Evolutionary conservation across 2,888 invertebrate genomes (phyloP), one percentile per base, ranked within the genome.

Genomic region (Saturnia japonica): DNA sequence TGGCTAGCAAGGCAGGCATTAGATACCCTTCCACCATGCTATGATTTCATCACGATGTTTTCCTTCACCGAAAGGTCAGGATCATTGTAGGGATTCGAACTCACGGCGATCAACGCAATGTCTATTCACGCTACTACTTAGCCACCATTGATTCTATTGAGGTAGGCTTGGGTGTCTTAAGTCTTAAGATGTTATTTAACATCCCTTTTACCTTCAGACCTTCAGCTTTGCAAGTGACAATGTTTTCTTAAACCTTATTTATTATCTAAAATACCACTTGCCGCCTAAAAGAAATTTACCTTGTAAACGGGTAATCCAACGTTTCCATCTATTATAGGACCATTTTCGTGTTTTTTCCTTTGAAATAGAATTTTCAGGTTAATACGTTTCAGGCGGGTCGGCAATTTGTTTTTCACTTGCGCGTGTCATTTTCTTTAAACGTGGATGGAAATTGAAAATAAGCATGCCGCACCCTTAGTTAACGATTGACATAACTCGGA

Each of bases 361-460:
- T 68, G 68, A 68, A 51, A 25, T 68, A n/a, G 34, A 54, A 68
- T 67, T 67, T 67, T 47, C 45, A 42, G 34, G 54, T 16, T 68
- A 68, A 68, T 68, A 47, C 68, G 68, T 68, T 34, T 34, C 40
- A 54, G 28, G 22, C 51, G 69, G 45, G 62, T 70, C 22, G 45
- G n/a, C 69, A 70, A 70, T 70, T 70, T 70, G 62, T 47, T 64
- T 70, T 62, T 51, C 60, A 40, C 64, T 70, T 66, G 64, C 34
- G 45, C 64, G 25, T n/a, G 64, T 70, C 69, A 70, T 64, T 70
- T 70, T 70, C 64, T 43, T 69, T 47, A 62, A 43, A 70, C 34
- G 47, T 45, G 47, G n/a, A 43, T 70, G 34, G 47, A 62, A 70
- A 66, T 62, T 64, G 62, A 64, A 70, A 70, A 70, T 70, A 70